These are phyloP conservation scores for Paracyclopina nana DNA, from an alignment of 1,140 invertebrate species.

Conservation along the genomic window DNA sequence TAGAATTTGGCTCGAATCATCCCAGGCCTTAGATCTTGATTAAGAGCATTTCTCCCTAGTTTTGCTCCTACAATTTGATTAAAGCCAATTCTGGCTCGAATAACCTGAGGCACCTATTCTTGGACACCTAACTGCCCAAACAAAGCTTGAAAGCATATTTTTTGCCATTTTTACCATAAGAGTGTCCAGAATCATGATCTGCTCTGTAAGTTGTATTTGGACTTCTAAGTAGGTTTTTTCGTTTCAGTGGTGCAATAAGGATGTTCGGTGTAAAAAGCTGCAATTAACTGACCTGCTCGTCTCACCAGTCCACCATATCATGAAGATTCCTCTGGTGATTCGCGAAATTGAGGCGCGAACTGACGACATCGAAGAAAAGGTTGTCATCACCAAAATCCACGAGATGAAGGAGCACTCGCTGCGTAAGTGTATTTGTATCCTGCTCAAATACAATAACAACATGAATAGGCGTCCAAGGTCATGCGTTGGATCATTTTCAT, in stretches of 20 bases:
- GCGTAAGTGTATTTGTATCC: too few relatives aligned
- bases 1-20: too few relatives aligned
- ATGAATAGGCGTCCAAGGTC: too few relatives aligned
- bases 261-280: conserved; percentile 40
- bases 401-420: conserved; percentile 41
- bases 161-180: background rate
- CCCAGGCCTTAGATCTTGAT: too few relatives aligned
- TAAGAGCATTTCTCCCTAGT: too few relatives aligned
- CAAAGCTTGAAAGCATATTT: background rate
- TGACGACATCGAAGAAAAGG: conserved; percentile 32
- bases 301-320: conserved; percentile 45
- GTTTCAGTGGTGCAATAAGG: conserved; percentile 36
- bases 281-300: conserved; percentile 43
- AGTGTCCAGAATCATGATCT: too few relatives aligned
- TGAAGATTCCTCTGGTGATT: conserved; percentile 42
- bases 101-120: too few relatives aligned
- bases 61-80: too few relatives aligned
- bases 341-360: conserved; percentile 39
- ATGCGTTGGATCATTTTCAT: too few relatives aligned
- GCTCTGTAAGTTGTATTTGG: background rate
- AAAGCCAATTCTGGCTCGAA: too few relatives aligned
- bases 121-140: too few relatives aligned
- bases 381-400: conserved; percentile 34
- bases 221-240: conserved; percentile 5
- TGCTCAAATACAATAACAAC: too few relatives aligned